Base-by-base conservation (phyloP, 2,888 invertebrate genomes). In the Bombyx huttoni region DNA sequence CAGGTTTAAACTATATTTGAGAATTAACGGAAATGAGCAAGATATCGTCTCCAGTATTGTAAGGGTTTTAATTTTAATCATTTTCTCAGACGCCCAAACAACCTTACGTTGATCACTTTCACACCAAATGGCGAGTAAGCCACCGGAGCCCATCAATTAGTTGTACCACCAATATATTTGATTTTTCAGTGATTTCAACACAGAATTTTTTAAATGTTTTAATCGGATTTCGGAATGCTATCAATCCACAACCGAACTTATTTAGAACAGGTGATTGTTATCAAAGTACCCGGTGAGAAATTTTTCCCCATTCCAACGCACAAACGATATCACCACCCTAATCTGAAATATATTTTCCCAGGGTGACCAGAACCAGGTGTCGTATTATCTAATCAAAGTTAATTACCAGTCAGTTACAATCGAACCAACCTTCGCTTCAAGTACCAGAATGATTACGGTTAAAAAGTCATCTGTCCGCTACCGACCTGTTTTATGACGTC, bases 401-500 rank as follows among this genome's bases (percentile, higher is more conserved):
- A 62, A 64, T 67, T 65, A 62, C 64, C 58, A 56, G 55, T 47
- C 34, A 48, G 51, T 63, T 61, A 51, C 55, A 57, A 54, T 60
- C 71, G 75, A 73, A 69, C 62, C 53, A 51, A 57, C 56, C 59
- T 52, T 24, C 24, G 24, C 24, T 24, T 74, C 71, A 67, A 78
- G 76, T 75, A 67, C 59, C 55, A 58, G 53, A 60, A 61, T 59
- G 61, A 64, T 68, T 61, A 63, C 63, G 24, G 24, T 24, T 24
- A 24, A 58, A 65, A 65, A 64, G 58, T 63, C 68, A 65, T 67
- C 65, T 67, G 62, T 65, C 67, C 60, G 70, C 82, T 76, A 77
- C 81, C 67, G 81, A 73, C 56, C 56, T 63, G 70, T 78, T 85
- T 83, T 73, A 85, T 77, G 70, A 61, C 67, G 65, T 65, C 73